phyloP scores from a whole-genome alignment of 2,113 vertebrate species.

The Myodes glareolus region DNA sequence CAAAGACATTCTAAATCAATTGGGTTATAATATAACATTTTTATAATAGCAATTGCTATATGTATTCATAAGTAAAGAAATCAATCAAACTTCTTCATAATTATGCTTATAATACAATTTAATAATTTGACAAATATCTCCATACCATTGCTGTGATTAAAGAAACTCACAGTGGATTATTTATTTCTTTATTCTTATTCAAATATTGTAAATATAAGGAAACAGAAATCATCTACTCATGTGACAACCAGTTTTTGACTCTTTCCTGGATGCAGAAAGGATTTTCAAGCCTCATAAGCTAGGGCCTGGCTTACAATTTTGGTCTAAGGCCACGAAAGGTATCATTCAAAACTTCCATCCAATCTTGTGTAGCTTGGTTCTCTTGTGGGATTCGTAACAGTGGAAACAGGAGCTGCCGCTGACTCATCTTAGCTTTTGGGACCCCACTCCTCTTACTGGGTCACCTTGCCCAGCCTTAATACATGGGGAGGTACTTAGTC shows the following conservation, averaged over 20 bases:
- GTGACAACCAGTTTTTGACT: background rate
- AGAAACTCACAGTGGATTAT: background rate
- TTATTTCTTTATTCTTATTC: background rate
- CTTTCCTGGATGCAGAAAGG: background rate
- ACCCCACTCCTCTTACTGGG: no score
- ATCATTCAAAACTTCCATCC: background rate
- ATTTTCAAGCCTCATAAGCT: background rate
- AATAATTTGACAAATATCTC: background rate
- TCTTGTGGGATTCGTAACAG: no score
- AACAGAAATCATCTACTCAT: background rate
- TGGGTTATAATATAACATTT: background rate
- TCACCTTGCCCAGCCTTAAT: no score
- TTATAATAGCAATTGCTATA: background rate
- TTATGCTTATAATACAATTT: background rate
- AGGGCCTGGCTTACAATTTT: background rate
- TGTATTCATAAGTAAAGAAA: constrained; percentile 36
- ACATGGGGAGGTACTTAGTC: no score
- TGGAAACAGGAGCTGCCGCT: no score
- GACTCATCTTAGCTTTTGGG: no score
- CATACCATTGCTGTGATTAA: background rate
- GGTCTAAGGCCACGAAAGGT: background rate
- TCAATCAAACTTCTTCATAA: background rate
- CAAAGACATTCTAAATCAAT: background rate
- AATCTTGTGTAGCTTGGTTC: no score
- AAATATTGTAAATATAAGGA: background rate